phyloP scores from a whole-genome alignment of 1,140 invertebrate species.

The Drosophila ironensis region DNA sequence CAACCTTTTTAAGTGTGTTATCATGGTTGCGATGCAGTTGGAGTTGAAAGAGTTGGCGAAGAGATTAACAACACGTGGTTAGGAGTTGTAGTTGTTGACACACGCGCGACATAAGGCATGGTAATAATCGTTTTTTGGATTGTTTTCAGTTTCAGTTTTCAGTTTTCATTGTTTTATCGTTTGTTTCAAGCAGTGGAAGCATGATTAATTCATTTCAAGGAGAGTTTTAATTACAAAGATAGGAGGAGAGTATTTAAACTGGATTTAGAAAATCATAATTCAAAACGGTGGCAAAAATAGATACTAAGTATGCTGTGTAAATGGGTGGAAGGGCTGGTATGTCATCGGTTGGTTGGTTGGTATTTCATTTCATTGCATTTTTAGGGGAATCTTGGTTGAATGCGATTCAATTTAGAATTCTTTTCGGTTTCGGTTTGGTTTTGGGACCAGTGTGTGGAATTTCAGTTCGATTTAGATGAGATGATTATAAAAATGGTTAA shows the following conservation, averaged over 20 bases:
- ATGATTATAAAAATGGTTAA: conserved; percentile 82
- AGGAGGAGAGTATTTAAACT: conserved; percentile 52
- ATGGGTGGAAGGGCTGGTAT: conserved; percentile 12
- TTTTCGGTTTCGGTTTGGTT: too few species aligned
- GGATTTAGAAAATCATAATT: conserved; percentile 64
- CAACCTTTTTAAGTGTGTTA: conserved; percentile 75
- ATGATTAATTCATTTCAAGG: conserved; percentile 63
- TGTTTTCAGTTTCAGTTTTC: background rate
- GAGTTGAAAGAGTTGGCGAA: conserved; percentile 54
- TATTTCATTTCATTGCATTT: too few species aligned
- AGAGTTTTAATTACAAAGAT: conserved; percentile 58
- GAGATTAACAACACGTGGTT: conserved; percentile 80
- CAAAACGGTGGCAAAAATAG: conserved; percentile 61
- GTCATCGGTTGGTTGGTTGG: conserved; percentile 12
- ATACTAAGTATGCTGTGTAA: conserved; percentile 30
- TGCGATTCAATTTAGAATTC: conserved; percentile 14
- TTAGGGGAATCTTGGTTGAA: conserved; percentile 2
- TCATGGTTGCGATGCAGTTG: conserved; percentile 51
- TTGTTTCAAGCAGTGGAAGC: conserved; percentile 74
- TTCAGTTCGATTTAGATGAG: conserved; percentile 82
- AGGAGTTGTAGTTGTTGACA: conserved; percentile 77
- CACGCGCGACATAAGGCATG: conserved; percentile 64
- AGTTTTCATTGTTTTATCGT: too few species aligned
- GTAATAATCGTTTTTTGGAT: conserved; percentile 38
- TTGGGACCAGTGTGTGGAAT: conserved; percentile 65